Percentiles rank a stretch among this genome's conserved stretches.
These are phyloP conservation scores for Empidonax traillii DNA, from an alignment of 2,113 vertebrate genomes.

Conservation along the genomic window DNA sequence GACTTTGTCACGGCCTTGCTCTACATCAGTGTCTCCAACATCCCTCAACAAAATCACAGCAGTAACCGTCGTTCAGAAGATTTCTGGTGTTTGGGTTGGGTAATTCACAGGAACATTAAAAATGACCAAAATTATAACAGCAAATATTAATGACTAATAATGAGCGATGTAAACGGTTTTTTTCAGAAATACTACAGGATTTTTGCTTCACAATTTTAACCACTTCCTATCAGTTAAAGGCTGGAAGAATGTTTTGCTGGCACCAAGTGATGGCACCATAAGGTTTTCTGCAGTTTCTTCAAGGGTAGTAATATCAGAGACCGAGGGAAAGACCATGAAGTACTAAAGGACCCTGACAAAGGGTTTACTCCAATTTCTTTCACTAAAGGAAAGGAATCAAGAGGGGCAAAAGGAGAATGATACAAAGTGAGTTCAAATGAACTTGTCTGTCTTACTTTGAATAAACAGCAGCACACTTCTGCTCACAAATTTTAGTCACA, in stretches of 20 bases:
- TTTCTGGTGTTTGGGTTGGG: background rate
- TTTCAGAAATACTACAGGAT: background rate
- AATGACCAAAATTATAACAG: background rate
- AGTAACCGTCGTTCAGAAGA: background rate
- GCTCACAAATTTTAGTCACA: background rate
- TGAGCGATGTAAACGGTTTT: rapidly evolving
- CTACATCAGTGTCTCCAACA: background rate
- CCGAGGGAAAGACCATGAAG: background rate
- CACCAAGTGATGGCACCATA: background rate
- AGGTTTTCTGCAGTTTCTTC: background rate
- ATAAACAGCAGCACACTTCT: background rate
- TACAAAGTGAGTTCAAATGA: background rate
- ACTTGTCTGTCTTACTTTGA: background rate
- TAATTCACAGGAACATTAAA: background rate
- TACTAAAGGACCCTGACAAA: background rate
- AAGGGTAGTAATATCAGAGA: background rate
- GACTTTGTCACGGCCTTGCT: background rate
- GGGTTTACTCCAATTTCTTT: background rate
- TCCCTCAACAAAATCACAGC: background rate
- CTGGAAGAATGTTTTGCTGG: background rate
- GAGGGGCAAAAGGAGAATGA: background rate
- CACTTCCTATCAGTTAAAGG: background rate
- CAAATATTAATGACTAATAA: background rate
- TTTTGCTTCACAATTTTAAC: background rate
- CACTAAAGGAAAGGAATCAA: background rate